phyloP scores from a whole-genome alignment of 2,888 invertebrate species.

The Ametastegia equiseti region DNA sequence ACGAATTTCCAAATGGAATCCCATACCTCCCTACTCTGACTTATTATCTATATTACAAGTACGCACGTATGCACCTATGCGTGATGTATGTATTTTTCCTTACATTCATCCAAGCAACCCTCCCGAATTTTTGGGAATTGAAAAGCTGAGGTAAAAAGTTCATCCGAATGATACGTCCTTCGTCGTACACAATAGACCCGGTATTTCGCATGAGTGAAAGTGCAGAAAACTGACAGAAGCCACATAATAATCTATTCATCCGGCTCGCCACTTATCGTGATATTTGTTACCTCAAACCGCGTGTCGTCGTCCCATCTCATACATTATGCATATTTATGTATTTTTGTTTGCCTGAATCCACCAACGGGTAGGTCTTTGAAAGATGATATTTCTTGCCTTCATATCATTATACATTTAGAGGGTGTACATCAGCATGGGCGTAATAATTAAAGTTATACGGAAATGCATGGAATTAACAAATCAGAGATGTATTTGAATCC shows the following conservation, averaged over 20 bases:
- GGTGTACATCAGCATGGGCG: too few relatives aligned
- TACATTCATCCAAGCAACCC: neutral
- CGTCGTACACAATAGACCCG: constrained; percentile 1
- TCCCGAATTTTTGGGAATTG: constrained; percentile 8
- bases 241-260: neutral
- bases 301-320: neutral
- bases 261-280: neutral
- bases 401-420: too few relatives aligned
- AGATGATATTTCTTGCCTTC: too few relatives aligned
- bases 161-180: constrained; percentile 9
- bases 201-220: constrained; percentile 36
- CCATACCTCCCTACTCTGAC: too few relatives aligned
- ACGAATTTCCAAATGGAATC: too few relatives aligned
- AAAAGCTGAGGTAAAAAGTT: constrained; percentile 41
- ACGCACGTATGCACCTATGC: neutral
- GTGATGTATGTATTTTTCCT: neutral
- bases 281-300: neutral
- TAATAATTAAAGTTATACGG: too few relatives aligned
- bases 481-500: too few relatives aligned
- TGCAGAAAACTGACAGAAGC: constrained; percentile 19
- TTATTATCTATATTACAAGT: too few relatives aligned
- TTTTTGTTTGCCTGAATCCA: too few relatives aligned
- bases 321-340: neutral
- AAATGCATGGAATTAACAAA: too few relatives aligned
- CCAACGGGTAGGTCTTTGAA: too few relatives aligned